Percentiles rank a stretch among this genome's conserved stretches.
Conservation (phyloP, 2,888 invertebrate genomes). For the Pyralis farinalis region DNA sequence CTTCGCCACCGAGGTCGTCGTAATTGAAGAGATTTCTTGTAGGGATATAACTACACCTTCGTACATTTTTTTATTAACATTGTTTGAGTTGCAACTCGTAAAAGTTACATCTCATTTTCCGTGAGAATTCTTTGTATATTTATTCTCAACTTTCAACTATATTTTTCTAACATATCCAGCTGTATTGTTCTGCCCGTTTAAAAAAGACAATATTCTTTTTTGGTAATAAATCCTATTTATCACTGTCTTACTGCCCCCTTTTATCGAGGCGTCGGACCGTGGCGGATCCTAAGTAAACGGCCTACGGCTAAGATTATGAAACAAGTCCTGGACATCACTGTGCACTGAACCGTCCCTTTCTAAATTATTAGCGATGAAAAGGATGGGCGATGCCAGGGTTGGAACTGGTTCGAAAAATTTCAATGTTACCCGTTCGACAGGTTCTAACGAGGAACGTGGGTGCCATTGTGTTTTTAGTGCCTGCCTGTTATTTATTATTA, state of each 20-base stretch:
- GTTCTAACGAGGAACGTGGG: constrained; percentile 48
- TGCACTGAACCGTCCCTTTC: constrained; percentile 24
- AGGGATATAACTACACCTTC: too few relatives aligned
- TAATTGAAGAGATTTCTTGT: too few relatives aligned
- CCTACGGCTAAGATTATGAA: constrained; percentile 60
- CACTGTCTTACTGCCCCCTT: constrained; percentile 55
- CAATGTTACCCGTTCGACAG: constrained; percentile 39
- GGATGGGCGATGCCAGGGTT: constrained; percentile 28
- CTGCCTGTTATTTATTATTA: constrained; percentile 34
- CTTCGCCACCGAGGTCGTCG: too few relatives aligned
- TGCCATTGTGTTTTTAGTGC: constrained; percentile 35
- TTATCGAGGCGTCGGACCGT: constrained; percentile 59
- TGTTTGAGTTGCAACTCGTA: too few relatives aligned
- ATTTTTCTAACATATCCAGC: constrained; percentile 20
- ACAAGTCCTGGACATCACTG: constrained; percentile 35
- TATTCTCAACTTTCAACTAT: constrained; percentile 8
- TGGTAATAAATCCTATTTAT: constrained; percentile 47
- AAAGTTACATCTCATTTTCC: background rate
- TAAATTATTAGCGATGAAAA: constrained; percentile 16
- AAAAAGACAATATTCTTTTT: constrained; percentile 35
- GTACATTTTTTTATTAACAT: too few relatives aligned
- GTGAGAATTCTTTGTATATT: constrained; percentile 1
- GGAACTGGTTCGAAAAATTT: constrained; percentile 36
- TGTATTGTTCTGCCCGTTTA: background rate
- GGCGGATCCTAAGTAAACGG: constrained; percentile 65